phyloP scores from a whole-genome alignment of 2,797 vertebrate species.

The Moxostoma hubbsi region DNA sequence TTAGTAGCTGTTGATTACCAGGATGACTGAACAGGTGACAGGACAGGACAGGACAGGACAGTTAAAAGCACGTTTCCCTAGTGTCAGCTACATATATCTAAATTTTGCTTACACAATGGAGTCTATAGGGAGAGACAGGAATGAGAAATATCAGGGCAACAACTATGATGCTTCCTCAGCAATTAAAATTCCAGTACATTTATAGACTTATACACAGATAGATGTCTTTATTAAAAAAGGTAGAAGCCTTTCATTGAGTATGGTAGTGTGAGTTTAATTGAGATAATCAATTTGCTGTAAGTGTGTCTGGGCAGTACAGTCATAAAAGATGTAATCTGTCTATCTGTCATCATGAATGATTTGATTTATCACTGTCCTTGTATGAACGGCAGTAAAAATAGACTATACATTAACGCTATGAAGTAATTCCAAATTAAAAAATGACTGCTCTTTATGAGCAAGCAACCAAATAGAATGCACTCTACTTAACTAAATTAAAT shows the following conservation, averaged over 20 bases:
- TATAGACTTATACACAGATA: too few species aligned
- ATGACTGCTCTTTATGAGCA: conserved; percentile 12
- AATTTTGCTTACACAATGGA: conserved; percentile 46
- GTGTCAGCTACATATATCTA: conserved; percentile 31
- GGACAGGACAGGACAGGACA: conserved; percentile 3
- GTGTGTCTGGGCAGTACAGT: conserved; percentile 12
- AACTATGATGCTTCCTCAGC: not conserved
- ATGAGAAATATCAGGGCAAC: conserved; percentile 35
- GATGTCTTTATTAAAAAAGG: too few species aligned
- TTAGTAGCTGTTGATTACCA: conserved; percentile 25
- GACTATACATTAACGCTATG: conserved; percentile 5
- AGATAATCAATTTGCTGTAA: conserved; percentile 3
- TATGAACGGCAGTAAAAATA: conserved; percentile 18
- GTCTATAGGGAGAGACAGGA: conserved; percentile 11
- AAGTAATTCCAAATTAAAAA: conserved; percentile 20
- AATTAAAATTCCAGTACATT: too few species aligned
- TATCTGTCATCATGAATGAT: conserved; percentile 25
- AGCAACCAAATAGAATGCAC: conserved; percentile 11
- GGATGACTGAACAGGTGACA: conserved; percentile 51
- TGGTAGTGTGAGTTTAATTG: conserved; percentile 15
- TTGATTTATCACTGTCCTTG: conserved; percentile 34
- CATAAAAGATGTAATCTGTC: conserved; percentile 29
- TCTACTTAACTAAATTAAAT: conserved; percentile 5
- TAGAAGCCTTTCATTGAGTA: not conserved
- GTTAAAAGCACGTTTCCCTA: not conserved